phyloP scores from a whole-genome alignment of 1,140 invertebrate genomes.

The Drosophila chauvacae region DNA sequence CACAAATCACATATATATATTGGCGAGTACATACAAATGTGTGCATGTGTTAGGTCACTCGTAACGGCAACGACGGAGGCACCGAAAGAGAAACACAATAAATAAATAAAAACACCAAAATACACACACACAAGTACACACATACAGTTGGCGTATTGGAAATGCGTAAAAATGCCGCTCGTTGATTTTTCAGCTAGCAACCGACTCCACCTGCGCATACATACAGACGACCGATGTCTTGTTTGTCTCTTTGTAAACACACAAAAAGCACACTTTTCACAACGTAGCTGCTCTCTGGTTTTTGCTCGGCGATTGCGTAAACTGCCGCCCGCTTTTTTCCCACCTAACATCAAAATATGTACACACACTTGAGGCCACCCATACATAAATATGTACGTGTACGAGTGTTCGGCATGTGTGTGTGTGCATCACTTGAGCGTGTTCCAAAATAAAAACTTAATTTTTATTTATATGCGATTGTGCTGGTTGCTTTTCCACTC shows the following conservation, averaged over 20 bases:
- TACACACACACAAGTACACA: constrained; percentile 50
- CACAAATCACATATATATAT: constrained; percentile 16
- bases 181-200: constrained; percentile 81
- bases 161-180: constrained; percentile 82
- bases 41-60: constrained; percentile 62
- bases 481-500: constrained; percentile 27
- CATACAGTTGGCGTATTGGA: constrained; percentile 62
- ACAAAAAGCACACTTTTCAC: constrained; percentile 80
- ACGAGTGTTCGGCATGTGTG: constrained; percentile 27
- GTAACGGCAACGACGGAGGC: constrained; percentile 55
- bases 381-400: constrained; percentile 26
- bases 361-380: constrained; percentile 70
- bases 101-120: constrained; percentile 82
- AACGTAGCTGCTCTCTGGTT: constrained; percentile 57
- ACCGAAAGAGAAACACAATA: constrained; percentile 80
- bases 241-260: constrained; percentile 79
- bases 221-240: constrained; percentile 59
- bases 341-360: constrained; percentile 80
- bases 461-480: constrained; percentile 57
- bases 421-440: constrained; percentile 56
- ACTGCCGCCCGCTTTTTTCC: constrained; percentile 82
- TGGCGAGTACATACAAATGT: constrained; percentile 33
- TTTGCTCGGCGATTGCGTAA: constrained; percentile 75
- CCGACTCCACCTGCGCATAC: constrained; percentile 75
- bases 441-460: constrained; percentile 70